Base-by-base conservation (phyloP, 2,888 invertebrate genomes). In the Patella ulyssiponensis region DNA sequence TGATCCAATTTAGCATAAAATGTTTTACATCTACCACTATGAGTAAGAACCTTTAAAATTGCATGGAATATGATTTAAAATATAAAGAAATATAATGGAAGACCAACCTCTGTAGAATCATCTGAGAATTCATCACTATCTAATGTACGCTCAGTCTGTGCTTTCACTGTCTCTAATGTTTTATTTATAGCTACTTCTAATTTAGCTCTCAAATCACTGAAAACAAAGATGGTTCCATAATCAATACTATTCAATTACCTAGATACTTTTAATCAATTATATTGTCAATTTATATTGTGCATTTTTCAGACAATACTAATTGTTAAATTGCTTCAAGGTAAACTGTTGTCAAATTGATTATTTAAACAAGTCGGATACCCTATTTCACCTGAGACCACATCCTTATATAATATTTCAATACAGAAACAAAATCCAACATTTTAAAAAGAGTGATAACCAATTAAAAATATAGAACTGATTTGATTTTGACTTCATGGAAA, bases 181-280 rank as follows among this genome's bases (percentile, higher is more conserved):
- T 93, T 90, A 93, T 94, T 88, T 74, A 98, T 94, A 0, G 97
- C 96, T 91, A 98, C 93, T 92, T 99, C 99, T 70, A 99, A 93
- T 86, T 96, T 95, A 0, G 99, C 99, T 83, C 99, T 93, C 77
- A 98, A 93, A 92, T 99, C 99, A 0, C 95, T 95, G 88, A 1
- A 64, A 64, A 23, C 3, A 64, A n/a, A 64, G 2, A 23, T 64
- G 15, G 17, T 44, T 23, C 44, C 20, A 14, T 52, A 27, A 33
- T 27, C 15, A 17, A 69, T 33, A 5, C 14, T 4, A n/a, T 27
- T 12, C 12, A 15, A 12, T 33, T 20, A 33, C 0, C 71, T 71
- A 15, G 12, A 23, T 71, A 14, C 54, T 33, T 33, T 33, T 33
- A 33, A 33, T 4, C 4, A 33, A 27, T 27, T 27, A 3, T 27